Conservation (phyloP, 2,888 invertebrate genomes). For the Drosophila robusta region DNA sequence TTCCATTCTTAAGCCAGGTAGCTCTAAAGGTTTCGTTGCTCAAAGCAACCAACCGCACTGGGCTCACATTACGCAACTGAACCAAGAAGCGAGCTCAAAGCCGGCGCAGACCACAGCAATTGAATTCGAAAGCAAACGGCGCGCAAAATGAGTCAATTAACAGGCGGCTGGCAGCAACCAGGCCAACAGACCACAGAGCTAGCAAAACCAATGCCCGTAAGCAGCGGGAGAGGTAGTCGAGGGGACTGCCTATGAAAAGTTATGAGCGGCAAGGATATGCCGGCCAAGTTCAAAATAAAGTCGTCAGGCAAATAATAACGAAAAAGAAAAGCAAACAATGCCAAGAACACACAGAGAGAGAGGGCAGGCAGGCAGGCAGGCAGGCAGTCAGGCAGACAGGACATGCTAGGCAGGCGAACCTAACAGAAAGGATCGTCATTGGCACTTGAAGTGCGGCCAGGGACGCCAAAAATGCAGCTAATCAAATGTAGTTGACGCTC, state of each 20-base stretch:
- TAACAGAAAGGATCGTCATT: constrained; percentile 42
- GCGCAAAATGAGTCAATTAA: constrained; percentile 76
- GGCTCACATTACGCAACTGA: constrained; percentile 46
- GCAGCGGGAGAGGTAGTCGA: constrained; percentile 60
- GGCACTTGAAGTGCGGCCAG: constrained; percentile 68
- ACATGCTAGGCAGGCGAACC: constrained; percentile 13
- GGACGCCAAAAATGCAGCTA: constrained; percentile 64
- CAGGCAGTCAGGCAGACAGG: constrained; percentile 19
- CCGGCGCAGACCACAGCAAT: constrained; percentile 38
- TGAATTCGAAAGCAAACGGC: constrained; percentile 69
- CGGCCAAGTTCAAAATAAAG: constrained; percentile 68
- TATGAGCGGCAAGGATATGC: constrained; percentile 43
- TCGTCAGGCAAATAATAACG: constrained; percentile 61
- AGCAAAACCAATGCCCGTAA: constrained; percentile 61
- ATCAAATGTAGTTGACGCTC: constrained; percentile 66
- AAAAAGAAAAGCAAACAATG: constrained; percentile 45
- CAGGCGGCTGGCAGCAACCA: constrained; percentile 24
- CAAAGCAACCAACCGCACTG: constrained; percentile 31
- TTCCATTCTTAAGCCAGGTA: constrained; percentile 13
- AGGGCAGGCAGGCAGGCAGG: not conserved
- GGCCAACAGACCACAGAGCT: constrained; percentile 40
- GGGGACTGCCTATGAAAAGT: constrained; percentile 13
- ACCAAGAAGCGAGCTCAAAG: constrained; percentile 11
- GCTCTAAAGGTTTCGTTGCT: constrained; percentile 31
- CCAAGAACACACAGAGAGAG: constrained; percentile 20